A percentile compares a stretch with the other conserved stretches of the same genome.
Evolutionary conservation across 1,140 invertebrate species (phyloP).

Genomic region (Apis cerana): DNA sequence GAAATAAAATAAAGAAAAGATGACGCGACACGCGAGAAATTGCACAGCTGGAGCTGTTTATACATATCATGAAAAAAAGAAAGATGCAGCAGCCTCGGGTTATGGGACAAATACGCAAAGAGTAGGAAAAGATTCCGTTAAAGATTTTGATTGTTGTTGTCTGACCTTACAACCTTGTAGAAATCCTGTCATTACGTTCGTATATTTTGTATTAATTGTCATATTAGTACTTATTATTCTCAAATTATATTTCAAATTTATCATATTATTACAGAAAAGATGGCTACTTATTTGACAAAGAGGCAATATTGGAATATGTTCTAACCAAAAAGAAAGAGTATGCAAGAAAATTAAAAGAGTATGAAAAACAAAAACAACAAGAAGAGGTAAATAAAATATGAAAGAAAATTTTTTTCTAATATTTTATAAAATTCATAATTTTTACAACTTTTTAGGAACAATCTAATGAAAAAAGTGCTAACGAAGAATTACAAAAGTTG

Average conservation of each 20-base stretch:
- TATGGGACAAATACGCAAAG: slow-evolving; percentile 92
- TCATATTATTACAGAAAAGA: slow-evolving; percentile 86
- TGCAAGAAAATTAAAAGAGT: slow-evolving; percentile 94
- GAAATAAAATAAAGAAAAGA: slow-evolving; percentile 71
- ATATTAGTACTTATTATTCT: background rate
- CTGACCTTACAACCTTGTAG: slow-evolving; percentile 97
- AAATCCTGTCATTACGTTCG: slow-evolving; percentile 92
- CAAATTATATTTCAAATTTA: background rate
- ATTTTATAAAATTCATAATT: background rate
- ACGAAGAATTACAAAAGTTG: slow-evolving; percentile 87
- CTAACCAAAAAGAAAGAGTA: slow-evolving; percentile 97
- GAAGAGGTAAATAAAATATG: slow-evolving; percentile 81
- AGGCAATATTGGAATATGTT: slow-evolving; percentile 98
- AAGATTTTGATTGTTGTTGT: slow-evolving; percentile 99
- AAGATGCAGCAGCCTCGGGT: slow-evolving; percentile 95
- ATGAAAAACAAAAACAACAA: slow-evolving; percentile 92
- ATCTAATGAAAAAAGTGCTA: slow-evolving; percentile 84
- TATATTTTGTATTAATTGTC: slow-evolving; percentile 24
- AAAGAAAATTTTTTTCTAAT: background rate
- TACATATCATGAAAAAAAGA: slow-evolving; percentile 98
- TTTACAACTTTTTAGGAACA: slow-evolving; percentile 77
- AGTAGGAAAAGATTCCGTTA: slow-evolving; percentile 97
- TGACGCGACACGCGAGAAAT: slow-evolving; percentile 98
- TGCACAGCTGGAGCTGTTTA: slow-evolving; percentile 99
- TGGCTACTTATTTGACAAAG: slow-evolving; percentile 98